Conservation (phyloP, 1,140 invertebrate genomes). For the Coenobita brevimanus region DNA sequence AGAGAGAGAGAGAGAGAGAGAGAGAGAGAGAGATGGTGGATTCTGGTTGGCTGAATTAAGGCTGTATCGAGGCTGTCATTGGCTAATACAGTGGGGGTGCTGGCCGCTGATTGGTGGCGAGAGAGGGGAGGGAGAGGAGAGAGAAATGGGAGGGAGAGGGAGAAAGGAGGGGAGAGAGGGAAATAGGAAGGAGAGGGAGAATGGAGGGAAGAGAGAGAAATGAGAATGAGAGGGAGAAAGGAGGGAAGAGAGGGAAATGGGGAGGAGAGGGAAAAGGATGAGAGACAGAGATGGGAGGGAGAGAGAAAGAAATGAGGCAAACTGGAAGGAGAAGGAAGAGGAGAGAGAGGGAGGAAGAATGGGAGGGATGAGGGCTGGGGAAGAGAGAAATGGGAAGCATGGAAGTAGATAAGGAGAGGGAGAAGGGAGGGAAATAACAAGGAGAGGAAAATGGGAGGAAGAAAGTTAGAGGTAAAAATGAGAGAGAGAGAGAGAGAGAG, state of each 20-base stretch:
- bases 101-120: no score
- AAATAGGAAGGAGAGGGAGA: neutral
- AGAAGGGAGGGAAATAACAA: neutral
- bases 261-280: neutral
- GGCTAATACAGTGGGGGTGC: no score
- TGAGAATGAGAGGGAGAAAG: neutral
- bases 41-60: no score
- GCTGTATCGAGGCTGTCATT: no score
- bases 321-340: neutral
- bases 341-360: neutral
- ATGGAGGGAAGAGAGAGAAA: no score
- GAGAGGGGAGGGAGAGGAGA: neutral
- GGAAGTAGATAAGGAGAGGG: neutral
- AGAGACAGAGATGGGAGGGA: neutral
- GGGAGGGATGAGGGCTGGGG: neutral
- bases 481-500: neutral
- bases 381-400: neutral
- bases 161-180: neutral
- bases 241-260: neutral
- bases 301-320: neutral
- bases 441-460: neutral
- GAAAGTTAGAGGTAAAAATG: neutral
- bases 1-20: neutral
- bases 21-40: neutral
- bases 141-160: neutral